Percentiles rank a stretch among this genome's conserved stretches.
Conservation (phyloP, 2,113 vertebrate species). For the Prionailurus bengalensis region DNA sequence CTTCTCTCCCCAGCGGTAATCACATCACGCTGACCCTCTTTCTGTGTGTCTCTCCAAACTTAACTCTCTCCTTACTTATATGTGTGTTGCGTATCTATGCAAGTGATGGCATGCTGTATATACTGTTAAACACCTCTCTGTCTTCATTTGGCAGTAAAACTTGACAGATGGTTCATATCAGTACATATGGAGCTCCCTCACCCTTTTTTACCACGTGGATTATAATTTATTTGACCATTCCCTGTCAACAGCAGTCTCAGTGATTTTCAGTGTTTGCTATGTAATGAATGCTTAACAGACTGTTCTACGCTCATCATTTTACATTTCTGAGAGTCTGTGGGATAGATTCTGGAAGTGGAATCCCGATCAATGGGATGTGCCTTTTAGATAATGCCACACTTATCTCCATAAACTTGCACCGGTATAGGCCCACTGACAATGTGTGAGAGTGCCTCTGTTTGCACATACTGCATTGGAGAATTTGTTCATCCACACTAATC, state of each 20-base stretch:
- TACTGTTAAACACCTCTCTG: neutral
- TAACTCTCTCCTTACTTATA: neutral
- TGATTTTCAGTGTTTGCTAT: neutral
- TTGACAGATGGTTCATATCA: neutral
- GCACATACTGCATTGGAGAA: neutral
- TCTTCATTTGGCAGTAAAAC: neutral
- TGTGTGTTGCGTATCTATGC: neutral
- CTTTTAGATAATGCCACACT: neutral
- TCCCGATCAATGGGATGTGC: fast-evolving
- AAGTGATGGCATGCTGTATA: fast-evolving
- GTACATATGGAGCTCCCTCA: fast-evolving
- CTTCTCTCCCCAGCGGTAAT: neutral
- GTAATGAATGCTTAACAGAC: neutral
- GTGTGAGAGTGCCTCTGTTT: neutral
- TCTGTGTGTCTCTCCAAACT: neutral
- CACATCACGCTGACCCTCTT: neutral
- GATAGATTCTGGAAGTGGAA: neutral
- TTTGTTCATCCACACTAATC: neutral
- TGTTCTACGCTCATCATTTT: neutral
- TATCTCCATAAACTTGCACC: neutral
- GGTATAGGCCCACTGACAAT: fast-evolving
- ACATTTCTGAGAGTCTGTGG: neutral
- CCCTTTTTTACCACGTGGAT: neutral
- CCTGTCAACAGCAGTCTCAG: fast-evolving
- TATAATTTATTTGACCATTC: neutral